Base-by-base conservation (phyloP, 1,140 invertebrate genomes). In the Bombus huntii region DNA sequence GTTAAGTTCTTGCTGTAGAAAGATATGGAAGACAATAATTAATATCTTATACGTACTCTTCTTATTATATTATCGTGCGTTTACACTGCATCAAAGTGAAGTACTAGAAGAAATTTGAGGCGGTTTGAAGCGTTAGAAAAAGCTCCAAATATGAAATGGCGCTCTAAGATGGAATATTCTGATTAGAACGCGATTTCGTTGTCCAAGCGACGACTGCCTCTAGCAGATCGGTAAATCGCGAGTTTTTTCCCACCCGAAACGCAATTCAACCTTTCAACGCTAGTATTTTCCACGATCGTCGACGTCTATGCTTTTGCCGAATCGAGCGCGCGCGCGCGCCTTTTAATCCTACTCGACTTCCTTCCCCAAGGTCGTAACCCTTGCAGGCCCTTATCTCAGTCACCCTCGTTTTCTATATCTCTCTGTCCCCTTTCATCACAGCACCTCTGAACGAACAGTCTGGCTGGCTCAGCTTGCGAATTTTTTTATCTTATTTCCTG, bases 381-480 rank as follows among this genome's bases (percentile, higher is more conserved):
- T 81, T 82, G 80, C 78, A 76, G 74, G 39, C 87, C 76, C 88
- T 89, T 89, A 89, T 89, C 88, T 87, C 65, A 47, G 80, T 83
- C 87, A 82, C 44, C 86, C 88, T 80, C 85, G 79, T 84, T 90
- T 89, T 84, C 87, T 78, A 74, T 85, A 77, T 77, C 77, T 74
- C 44, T 85, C 37, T 80, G 15, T 34, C 0, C 74, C 74, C 28
- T 79, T 83, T 83, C 53, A 66, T 72, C 62, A 59, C 71, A 1
- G 22, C 34, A 34, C 74, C 34, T 12, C 57, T 65, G 18, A 76
- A 74, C 74, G 44, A 34, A 59, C 28, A 53, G 53, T 5, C 47
- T 42, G 83, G 78, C 65, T 71, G 57, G 81, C 68, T 76, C 68
- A 42, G 73, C 74, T 83, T 47, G 74, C 59, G 57, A 70, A 42